A percentile compares a stretch with the other conserved stretches of the same genome.
Conservation (phyloP, 2,797 vertebrate genomes). For the Chloroceryle amazona region DNA sequence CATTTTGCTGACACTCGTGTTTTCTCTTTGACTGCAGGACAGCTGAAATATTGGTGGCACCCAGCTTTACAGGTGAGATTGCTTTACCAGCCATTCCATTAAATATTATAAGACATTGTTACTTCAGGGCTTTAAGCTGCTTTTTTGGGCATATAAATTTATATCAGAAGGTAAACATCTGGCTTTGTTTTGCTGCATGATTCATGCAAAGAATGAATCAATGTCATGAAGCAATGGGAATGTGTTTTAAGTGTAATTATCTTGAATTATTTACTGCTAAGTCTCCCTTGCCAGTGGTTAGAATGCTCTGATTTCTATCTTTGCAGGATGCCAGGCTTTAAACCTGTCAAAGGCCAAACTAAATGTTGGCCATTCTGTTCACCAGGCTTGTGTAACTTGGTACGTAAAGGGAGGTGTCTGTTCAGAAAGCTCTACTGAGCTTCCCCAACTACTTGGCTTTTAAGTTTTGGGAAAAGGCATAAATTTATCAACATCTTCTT, state of each 20-base stretch:
- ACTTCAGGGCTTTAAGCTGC: background rate
- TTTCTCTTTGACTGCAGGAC: background rate
- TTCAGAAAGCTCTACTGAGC: background rate
- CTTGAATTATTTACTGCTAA: constrained; percentile 9
- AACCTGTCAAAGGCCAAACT: background rate
- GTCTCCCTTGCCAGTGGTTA: background rate
- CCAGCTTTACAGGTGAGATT: background rate
- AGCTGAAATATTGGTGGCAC: background rate
- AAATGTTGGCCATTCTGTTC: background rate
- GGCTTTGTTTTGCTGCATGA: background rate
- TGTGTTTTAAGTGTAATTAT: background rate
- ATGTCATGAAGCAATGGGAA: background rate
- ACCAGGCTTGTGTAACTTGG: background rate
- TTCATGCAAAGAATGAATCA: background rate
- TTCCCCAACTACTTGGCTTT: background rate
- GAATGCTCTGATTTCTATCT: background rate
- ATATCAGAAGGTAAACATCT: background rate
- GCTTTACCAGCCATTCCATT: background rate
- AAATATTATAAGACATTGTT: background rate
- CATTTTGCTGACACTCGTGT: background rate
- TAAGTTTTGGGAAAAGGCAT: background rate
- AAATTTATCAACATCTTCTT: background rate
- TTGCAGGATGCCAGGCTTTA: background rate
- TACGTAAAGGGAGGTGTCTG: background rate
- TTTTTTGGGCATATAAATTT: background rate